Evolutionary conservation across 2,113 vertebrate genomes (phyloP), one percentile per base, ranked within the genome.

Genomic region (Alethe castanea): DNA sequence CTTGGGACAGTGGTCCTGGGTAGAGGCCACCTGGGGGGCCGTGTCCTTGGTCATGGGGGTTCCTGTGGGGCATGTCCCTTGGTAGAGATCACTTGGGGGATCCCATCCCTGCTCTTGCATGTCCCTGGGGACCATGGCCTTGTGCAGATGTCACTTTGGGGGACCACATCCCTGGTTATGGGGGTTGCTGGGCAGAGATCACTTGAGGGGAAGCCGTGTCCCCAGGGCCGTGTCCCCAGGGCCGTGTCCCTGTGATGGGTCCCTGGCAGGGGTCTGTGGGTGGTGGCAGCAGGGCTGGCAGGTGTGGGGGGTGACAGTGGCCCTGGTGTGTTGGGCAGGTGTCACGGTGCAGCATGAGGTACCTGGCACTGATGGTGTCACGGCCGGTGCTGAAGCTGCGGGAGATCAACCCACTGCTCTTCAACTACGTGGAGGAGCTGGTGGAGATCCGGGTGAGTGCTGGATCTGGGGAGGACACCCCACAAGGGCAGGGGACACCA

Each of bases 401-500:
- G 26, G 99, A 99, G 97, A 98, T 99, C 97, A 99, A 99, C 97
- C 99, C 99, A 0, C 97, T 99, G 95, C 98, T 99, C 26, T 99
- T 99, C 97, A 99, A 99, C 98, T 99, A 99, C 23, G 99, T 99
- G 95, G 99, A 99, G 96, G 99, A 99, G 91, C 98, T 99, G 95
- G 99, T 99, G 48, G 99, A 99, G 97, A 99, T 99, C 94, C 98
- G 99, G 97, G 99, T 99, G 92, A 84, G 92, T 38, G 36, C 31
- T 38, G 48, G 33, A 3, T 14, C 38, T 29, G 26, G 36, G 70
- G n/a, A 31, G 9, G 48, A 20, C 50, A 52, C 36, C n/a, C 45
- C 35, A 16, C 6, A 38, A n/a, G 45, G 59, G 22, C 24, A 57
- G 40, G 26, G 61, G 48, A 69, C 40, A 42, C 29, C 31, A 4